These are phyloP conservation scores for Drepana arcuata DNA, from an alignment of 1,140 invertebrate species.

Conservation along the genomic window DNA sequence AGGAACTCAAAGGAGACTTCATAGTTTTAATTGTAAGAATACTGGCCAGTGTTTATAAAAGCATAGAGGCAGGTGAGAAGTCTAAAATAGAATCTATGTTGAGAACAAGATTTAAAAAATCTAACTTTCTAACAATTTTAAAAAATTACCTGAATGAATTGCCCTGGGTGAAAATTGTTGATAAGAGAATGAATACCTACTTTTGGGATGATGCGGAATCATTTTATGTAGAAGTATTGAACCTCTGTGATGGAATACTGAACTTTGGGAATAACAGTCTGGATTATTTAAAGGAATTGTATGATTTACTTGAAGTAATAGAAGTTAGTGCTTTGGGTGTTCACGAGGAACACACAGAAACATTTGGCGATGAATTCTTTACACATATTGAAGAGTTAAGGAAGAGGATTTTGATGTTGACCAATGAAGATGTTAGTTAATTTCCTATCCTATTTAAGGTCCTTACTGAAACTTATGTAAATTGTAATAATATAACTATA, in stretches of 20 bases:
- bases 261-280: conserved; percentile 25
- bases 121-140: conserved; percentile 38
- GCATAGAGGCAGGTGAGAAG: conserved; percentile 35
- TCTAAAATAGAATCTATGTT: conserved; percentile 36
- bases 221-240: conserved; percentile 37
- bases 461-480: background rate
- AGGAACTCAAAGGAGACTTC: conserved; percentile 50
- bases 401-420: conserved; percentile 15
- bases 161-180: conserved; percentile 36
- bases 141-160: conserved; percentile 35
- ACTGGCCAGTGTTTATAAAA: conserved; percentile 40
- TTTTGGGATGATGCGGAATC: conserved; percentile 53
- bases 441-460: background rate
- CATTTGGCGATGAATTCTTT: conserved; percentile 37
- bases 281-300: conserved; percentile 27
- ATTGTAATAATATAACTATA: too few relatives aligned
- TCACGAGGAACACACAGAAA: conserved; percentile 42
- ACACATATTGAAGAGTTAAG: conserved; percentile 23
- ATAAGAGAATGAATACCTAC: conserved; percentile 50
- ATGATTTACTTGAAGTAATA: conserved; percentile 31
- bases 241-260: conserved; percentile 39
- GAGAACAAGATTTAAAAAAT: conserved; percentile 41
- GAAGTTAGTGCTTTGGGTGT: conserved; percentile 41
- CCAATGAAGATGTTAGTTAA: conserved; percentile 12
- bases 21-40: conserved; percentile 55